These are phyloP conservation scores for Aphaenogaster ashmeadi DNA, from an alignment of 1,140 invertebrate species.

Conservation along the genomic window DNA sequence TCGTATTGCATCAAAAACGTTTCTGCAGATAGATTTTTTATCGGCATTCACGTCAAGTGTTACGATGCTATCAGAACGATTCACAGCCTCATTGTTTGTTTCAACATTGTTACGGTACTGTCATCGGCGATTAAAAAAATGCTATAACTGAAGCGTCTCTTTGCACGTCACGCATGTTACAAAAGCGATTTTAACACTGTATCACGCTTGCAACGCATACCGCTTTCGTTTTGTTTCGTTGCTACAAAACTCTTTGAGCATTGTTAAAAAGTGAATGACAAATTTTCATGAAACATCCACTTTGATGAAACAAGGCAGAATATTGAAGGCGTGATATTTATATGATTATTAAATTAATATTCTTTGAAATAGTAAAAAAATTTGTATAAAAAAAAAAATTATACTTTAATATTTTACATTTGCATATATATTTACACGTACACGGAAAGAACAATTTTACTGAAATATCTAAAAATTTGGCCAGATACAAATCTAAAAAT, in stretches of 20 bases:
- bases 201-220: conserved; percentile 37
- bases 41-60: conserved; percentile 27
- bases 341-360: neutral
- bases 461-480: too few species aligned
- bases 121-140: conserved; percentile 42
- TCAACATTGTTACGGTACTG: conserved; percentile 45
- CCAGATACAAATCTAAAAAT: too few species aligned
- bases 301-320: neutral
- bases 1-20: conserved; percentile 28
- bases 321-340: neutral
- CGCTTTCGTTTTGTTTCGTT: conserved; percentile 41
- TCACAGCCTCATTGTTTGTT: conserved; percentile 44
- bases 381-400: neutral
- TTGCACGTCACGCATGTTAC: conserved; percentile 56
- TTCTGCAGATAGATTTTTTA: conserved; percentile 49
- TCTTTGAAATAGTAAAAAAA: neutral
- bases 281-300: neutral
- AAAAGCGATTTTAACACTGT: conserved; percentile 52
- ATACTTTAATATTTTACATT: neutral
- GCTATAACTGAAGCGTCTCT: conserved; percentile 35
- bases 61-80: conserved; percentile 40
- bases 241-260: conserved; percentile 20
- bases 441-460: too few species aligned
- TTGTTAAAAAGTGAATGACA: conserved; percentile 36
- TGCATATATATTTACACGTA: too few species aligned